Evolutionary conservation across 2,113 vertebrate species (phyloP), one percentile per base, ranked within the genome.

Genomic region (Peromyscus californicus): DNA sequence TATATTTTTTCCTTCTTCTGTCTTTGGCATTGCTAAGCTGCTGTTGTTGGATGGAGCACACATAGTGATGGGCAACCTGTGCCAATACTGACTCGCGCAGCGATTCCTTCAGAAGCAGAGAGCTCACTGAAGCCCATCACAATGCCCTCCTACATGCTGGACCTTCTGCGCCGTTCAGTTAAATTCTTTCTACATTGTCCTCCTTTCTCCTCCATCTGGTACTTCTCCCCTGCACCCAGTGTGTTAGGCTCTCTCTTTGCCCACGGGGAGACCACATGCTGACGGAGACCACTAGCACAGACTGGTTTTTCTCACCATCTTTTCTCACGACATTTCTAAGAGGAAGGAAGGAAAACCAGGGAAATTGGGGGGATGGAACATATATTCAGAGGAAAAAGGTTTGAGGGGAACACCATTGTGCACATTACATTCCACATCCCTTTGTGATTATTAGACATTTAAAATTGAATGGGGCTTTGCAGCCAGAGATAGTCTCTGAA

Each of bases 401-500:
- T 97, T 93, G 94, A 94, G 86, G 93, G 97, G 59, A 90, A 90
- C 89, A 72, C 98, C 97, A 97, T 93, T 85, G 92, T 92, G 91
- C 94, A 91, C 87, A 78, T 98, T 98, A 97, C 97, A 97, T 96
- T 97, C 97, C 96, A 96, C 85, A 94, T 98, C 94, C 97, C 93
- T 98, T 98, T 97, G 95, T 97, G 92, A 97, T 98, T 98, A 98
- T 98, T 99, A 99, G 98, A 98, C 97, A 93, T 98, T 99, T 98
- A 97, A 98, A 98, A 97, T 96, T 42, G 54, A 99, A 98, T 98
- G 97, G 95, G 97, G 93, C 96, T 98, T 98, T 99, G 94, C 94
- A 98, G 98, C 98, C 97, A 98, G 98, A 98, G 98, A 97, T 98
- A 98, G 97, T 98, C 98, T 98, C 98, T 97, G 99, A 99, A 98